Base-by-base conservation (phyloP, 2,888 invertebrate genomes). In the Tuta absoluta region DNA sequence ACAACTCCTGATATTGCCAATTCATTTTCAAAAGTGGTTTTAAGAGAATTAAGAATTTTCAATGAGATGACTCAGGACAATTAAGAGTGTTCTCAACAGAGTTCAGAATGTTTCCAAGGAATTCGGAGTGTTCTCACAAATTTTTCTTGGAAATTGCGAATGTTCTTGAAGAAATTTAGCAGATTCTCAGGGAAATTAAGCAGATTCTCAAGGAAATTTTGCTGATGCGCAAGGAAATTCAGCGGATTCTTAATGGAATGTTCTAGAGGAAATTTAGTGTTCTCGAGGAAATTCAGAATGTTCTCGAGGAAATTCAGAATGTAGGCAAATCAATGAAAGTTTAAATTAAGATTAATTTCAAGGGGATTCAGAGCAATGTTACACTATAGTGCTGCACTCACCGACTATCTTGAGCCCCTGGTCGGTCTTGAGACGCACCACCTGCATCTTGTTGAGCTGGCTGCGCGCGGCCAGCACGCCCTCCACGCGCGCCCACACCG, bases 401-500 rank as follows among this genome's bases (percentile, higher is more conserved):
- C 99, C 99, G 69, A 98, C 98, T 76, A 98, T 96, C 92, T 97
- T 97, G 78, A 95, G 93, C 21, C 95, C 96, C 79, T 95, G 95
- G 77, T 95, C 95, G 38, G 98, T 97, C 88, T 97, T 94, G 81
- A 99, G 93, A 72, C 99, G 95, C 77, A 99, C 97, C 73, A 99
- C 98, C 92, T 99, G 99, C 97, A 99, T 98, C 91, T 98, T 98
- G 79, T 96, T 95, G 72, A 95, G 94, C 67, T 94, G 93, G 64
- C 94, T 94, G 77, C 96, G 94, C 74, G 95, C 94, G 33, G 96
- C 95, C 70, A 99, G 92, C 71, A 98, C 96, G 65, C 94, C 93
- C 91, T 99, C 99, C 57, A 99, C 97, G 69, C 97, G 95, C 76
- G 97, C 95, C 99, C 99, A 99, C 63, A 99, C 98, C 57, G 98